Conservation (phyloP, 2,797 vertebrate genomes). For the Molothrus aeneus region DNA sequence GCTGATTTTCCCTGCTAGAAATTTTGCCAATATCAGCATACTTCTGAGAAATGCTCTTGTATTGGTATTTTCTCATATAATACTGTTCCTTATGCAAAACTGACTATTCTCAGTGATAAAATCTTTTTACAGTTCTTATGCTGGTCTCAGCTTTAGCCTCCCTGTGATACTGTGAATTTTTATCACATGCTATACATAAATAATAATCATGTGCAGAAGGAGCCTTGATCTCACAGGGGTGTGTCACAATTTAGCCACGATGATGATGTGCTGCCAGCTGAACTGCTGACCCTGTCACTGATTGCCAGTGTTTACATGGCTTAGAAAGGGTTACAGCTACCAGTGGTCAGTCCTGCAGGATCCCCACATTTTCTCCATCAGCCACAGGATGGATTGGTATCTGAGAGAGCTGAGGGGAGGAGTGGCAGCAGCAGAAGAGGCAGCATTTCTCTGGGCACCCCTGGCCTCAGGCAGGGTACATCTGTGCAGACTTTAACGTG, state of each 20-base stretch:
- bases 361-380: not conserved
- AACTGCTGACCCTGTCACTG: not conserved
- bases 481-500: rapidly evolving
- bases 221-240: not conserved
- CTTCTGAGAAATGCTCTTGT: not conserved
- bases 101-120: not conserved
- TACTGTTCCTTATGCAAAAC: constrained; percentile 29
- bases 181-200: constrained; percentile 6
- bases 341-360: not conserved
- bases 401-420: not conserved
- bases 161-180: constrained; percentile 48
- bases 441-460: not conserved
- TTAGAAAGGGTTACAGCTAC: not conserved
- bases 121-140: constrained; percentile 36
- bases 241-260: not conserved
- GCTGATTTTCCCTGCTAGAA: not conserved
- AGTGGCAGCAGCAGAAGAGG: not conserved
- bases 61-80: constrained; percentile 9
- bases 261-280: not conserved
- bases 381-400: not conserved
- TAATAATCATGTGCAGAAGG: constrained; percentile 5
- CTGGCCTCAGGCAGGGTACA: not conserved
- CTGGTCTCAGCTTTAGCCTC: constrained; percentile 10
- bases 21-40: constrained; percentile 6
- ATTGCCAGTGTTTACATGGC: not conserved